These are phyloP conservation scores for Nemotelus nigrinus DNA, from an alignment of 2,888 invertebrate species.

Conservation along the genomic window DNA sequence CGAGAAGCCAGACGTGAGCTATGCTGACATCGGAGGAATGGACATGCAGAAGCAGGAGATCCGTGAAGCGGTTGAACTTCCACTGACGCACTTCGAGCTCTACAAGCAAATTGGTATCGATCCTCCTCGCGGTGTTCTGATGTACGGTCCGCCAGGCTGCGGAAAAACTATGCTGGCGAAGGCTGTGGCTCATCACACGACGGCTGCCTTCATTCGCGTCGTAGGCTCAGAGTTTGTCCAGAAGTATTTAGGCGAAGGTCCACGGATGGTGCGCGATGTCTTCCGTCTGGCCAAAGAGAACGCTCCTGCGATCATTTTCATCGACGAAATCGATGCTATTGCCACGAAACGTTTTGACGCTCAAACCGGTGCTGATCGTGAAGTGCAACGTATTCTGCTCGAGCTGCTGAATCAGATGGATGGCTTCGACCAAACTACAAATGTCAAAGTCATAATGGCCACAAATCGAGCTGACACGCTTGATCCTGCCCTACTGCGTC, in stretches of 20 bases:
- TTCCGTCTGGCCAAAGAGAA: slow-evolving; percentile 99
- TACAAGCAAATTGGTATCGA: slow-evolving; percentile 99
- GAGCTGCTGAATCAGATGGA: slow-evolving; percentile 99
- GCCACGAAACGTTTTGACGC: slow-evolving; percentile 99
- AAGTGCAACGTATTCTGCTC: slow-evolving; percentile 96
- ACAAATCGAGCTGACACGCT: slow-evolving; percentile 97
- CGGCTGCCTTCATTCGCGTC: slow-evolving; percentile 98
- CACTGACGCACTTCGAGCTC: slow-evolving; percentile 96
- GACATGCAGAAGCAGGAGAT: slow-evolving; percentile 99
- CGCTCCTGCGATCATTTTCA: slow-evolving; percentile 99
- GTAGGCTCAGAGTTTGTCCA: slow-evolving; percentile 99
- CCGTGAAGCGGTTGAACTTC: slow-evolving; percentile 96
- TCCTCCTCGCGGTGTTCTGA: slow-evolving; percentile 96
- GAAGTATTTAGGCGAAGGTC: slow-evolving; percentile 98
- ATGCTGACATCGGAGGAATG: slow-evolving; percentile 98
- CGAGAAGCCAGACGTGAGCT: slow-evolving; percentile 97
- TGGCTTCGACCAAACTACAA: slow-evolving; percentile 99
- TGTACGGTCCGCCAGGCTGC: slow-evolving; percentile 99
- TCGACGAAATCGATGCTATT: slow-evolving; percentile 99
- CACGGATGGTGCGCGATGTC: slow-evolving; percentile 99
- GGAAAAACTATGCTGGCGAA: slow-evolving; percentile 99
- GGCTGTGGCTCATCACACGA: slow-evolving; percentile 98
- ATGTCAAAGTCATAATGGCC: slow-evolving; percentile 98
- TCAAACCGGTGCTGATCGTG: slow-evolving; percentile 97
- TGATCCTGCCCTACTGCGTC: slow-evolving; percentile 80